A percentile compares a stretch with the other conserved stretches of the same genome.
phyloP scores from a whole-genome alignment of 1,140 invertebrate genomes.

The Heliconius melpomene region DNA sequence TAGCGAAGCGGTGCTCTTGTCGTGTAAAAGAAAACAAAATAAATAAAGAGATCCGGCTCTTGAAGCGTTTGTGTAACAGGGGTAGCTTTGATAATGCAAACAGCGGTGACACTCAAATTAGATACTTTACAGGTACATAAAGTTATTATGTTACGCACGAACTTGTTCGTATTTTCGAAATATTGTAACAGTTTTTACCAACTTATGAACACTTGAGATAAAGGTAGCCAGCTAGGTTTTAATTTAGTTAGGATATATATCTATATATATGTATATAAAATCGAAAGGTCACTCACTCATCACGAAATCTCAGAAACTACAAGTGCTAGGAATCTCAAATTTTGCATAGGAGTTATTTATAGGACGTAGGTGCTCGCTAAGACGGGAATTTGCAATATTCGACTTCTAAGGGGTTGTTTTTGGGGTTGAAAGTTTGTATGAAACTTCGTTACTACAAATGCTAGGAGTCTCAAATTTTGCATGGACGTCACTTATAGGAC shows the following conservation, averaged over 20 bases:
- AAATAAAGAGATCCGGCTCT: conserved; percentile 70
- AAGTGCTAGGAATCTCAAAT: no score
- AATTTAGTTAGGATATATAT: neutral
- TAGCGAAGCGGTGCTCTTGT: conserved; percentile 70
- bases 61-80: conserved; percentile 65
- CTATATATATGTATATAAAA: no score
- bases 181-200: neutral
- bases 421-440: no score
- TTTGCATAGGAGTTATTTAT: no score
- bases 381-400: no score
- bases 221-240: neutral
- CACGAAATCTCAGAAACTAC: no score
- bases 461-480: no score
- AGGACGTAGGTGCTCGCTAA: no score
- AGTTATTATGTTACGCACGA: conserved; percentile 8
- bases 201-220: neutral
- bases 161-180: neutral
- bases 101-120: conserved; percentile 52
- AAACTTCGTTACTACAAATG: no score
- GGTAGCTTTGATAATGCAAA: conserved; percentile 64
- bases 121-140: conserved; percentile 30
- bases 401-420: no score
- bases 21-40: conserved; percentile 71
- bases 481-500: no score
- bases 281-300: no score